Conservation (phyloP, 2,113 vertebrate genomes). For the Anguilla rostrata region DNA sequence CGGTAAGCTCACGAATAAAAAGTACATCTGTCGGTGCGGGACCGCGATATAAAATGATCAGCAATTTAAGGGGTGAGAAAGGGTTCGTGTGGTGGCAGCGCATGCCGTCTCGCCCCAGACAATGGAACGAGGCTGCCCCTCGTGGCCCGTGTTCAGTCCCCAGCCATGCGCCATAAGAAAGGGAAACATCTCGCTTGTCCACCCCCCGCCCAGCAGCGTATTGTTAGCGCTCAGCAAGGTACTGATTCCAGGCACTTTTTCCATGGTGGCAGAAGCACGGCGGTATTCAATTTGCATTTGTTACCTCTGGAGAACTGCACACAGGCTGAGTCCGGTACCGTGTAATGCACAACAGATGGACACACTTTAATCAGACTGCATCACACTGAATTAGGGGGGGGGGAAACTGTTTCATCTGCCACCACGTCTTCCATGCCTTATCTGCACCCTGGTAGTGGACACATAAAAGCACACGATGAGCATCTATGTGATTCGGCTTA, state of each 20-base stretch:
- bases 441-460: neutral
- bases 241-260: slow-evolving; percentile 66
- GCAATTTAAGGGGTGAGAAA: slow-evolving; percentile 71
- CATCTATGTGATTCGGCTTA: neutral
- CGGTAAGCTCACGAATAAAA: slow-evolving; percentile 72
- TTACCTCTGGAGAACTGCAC: slow-evolving; percentile 24
- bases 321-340: slow-evolving; percentile 47
- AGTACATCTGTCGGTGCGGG: slow-evolving; percentile 73
- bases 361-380: slow-evolving; percentile 79
- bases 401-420: neutral
- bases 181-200: slow-evolving; percentile 66
- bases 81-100: slow-evolving; percentile 69
- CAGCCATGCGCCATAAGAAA: slow-evolving; percentile 85
- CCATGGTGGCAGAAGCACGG: slow-evolving; percentile 71
- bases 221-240: slow-evolving; percentile 84
- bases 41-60: slow-evolving; percentile 61
- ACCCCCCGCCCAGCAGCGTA: slow-evolving; percentile 66
- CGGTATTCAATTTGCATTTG: slow-evolving; percentile 75
- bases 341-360: slow-evolving; percentile 79
- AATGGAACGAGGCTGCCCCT: slow-evolving; percentile 80
- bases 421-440: neutral
- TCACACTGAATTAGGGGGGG: slow-evolving; percentile 63
- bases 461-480: neutral
- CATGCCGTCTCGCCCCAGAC: slow-evolving; percentile 68
- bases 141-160: slow-evolving; percentile 76